Evolutionary conservation across 1,140 invertebrate species (phyloP).

Genomic region (Aphidius gifuensis): DNA sequence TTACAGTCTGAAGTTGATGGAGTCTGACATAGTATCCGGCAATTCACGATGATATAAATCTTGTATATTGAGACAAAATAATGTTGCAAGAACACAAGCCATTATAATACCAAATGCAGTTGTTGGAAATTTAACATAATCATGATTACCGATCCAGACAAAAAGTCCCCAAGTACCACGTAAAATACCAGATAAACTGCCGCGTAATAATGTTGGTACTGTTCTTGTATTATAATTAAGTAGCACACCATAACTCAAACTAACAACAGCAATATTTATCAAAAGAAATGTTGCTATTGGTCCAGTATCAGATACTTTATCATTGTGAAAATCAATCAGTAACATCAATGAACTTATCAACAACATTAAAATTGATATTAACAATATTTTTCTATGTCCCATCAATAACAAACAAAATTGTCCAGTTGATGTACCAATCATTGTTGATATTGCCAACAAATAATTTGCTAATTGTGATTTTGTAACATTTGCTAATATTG

Average conservation of each 20-base stretch:
- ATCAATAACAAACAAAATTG: constrained; percentile 26
- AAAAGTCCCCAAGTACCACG: constrained; percentile 23
- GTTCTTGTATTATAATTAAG: constrained; percentile 28
- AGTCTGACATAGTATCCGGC: constrained; percentile 27
- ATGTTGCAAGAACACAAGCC: constrained; percentile 21
- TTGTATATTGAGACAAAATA: constrained; percentile 27
- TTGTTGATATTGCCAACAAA: constrained; percentile 17
- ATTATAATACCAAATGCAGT: constrained; percentile 20
- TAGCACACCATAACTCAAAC: constrained; percentile 25
- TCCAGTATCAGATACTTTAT: constrained; percentile 21
- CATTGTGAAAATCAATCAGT: constrained; percentile 22
- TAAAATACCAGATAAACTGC: constrained; percentile 25
- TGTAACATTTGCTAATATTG: constrained; percentile 16
- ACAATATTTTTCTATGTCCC: constrained; percentile 26
- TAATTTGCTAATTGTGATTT: constrained; percentile 25
- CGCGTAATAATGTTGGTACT: constrained; percentile 27
- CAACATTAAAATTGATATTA: constrained; percentile 23
- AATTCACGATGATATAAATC: constrained; percentile 25
- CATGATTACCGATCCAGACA: constrained; percentile 26
- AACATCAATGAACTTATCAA: constrained; percentile 24
- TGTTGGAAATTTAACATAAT: constrained; percentile 25
- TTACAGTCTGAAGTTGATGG: constrained; percentile 25
- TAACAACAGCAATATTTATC: constrained; percentile 23
- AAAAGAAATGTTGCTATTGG: constrained; percentile 23
- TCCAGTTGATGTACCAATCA: constrained; percentile 22